These are phyloP conservation scores for Aix galericulata DNA, from an alignment of 2,113 vertebrate species.

Conservation along the genomic window DNA sequence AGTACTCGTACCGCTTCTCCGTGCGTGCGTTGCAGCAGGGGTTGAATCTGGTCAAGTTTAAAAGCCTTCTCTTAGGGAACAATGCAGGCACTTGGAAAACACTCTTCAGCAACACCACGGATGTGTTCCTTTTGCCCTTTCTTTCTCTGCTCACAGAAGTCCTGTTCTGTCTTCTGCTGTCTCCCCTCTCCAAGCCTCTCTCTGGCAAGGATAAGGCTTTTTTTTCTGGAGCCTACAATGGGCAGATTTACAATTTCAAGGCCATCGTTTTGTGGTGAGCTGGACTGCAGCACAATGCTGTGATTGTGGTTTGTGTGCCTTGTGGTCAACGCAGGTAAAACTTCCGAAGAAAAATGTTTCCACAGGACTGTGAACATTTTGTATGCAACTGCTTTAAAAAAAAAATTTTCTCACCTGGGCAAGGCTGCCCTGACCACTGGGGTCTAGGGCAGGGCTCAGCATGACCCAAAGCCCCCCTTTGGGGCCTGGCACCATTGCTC, in stretches of 20 bases:
- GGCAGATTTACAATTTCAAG: background rate
- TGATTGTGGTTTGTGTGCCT: background rate
- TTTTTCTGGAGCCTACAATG: background rate
- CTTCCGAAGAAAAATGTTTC: background rate
- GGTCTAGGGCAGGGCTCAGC: background rate
- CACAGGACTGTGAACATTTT: accelerated
- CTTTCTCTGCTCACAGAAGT: background rate
- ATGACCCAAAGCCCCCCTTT: background rate
- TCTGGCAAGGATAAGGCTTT: background rate
- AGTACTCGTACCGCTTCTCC: background rate
- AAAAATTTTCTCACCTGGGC: background rate
- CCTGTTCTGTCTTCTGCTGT: background rate
- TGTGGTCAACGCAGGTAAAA: background rate
- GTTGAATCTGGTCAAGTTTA: background rate
- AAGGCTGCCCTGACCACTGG: background rate
- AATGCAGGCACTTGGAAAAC: background rate
- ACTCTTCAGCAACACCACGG: background rate
- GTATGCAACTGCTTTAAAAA: background rate
- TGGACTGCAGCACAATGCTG: background rate
- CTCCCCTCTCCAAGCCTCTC: background rate
- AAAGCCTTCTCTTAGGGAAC: background rate
- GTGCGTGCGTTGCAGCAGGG: accelerated
- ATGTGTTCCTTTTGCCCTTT: background rate
- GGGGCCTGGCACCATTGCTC: no score
- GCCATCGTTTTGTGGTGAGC: background rate